Conservation (phyloP, 2,113 vertebrate genomes). For the Glareola pratincola region DNA sequence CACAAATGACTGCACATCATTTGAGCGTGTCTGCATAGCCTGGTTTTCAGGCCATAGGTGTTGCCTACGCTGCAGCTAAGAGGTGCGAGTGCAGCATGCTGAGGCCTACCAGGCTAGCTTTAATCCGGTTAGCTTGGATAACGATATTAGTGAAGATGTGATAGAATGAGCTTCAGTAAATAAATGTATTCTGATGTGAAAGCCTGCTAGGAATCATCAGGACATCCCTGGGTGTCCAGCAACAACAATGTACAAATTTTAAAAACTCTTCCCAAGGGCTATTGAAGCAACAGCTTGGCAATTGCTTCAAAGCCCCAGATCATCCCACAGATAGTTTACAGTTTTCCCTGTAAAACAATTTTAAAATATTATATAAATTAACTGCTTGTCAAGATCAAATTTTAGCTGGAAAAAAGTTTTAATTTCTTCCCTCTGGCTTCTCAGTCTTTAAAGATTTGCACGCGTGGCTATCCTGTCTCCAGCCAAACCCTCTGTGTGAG, state of each 20-base stretch:
- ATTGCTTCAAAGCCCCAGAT: not conserved
- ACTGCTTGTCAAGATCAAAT: not conserved
- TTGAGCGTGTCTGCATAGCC: not conserved
- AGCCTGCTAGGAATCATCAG: slow-evolving; percentile 14
- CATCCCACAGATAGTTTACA: not conserved
- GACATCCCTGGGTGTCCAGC: not conserved
- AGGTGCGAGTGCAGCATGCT: not conserved
- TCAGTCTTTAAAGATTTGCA: not conserved
- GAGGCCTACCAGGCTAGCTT: not conserved
- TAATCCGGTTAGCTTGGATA: not conserved
- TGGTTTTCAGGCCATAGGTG: not conserved
- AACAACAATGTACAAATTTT: not conserved
- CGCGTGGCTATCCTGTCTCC: not conserved
- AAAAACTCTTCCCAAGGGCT: not conserved
- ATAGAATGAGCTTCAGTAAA: not conserved
- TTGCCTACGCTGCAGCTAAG: not conserved
- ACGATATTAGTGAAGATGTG: not conserved
- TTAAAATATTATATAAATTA: not conserved
- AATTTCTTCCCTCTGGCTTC: not conserved
- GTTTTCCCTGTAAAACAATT: not conserved
- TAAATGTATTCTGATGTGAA: slow-evolving; percentile 8
- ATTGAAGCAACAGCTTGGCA: not conserved
- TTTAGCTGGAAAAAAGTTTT: not conserved
- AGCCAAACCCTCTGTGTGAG: not conserved
- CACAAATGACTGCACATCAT: not conserved